Evolutionary conservation across 2,113 vertebrate genomes (phyloP), one percentile per base, ranked within the genome.

Genomic region (Hydrolagus affinis): DNA sequence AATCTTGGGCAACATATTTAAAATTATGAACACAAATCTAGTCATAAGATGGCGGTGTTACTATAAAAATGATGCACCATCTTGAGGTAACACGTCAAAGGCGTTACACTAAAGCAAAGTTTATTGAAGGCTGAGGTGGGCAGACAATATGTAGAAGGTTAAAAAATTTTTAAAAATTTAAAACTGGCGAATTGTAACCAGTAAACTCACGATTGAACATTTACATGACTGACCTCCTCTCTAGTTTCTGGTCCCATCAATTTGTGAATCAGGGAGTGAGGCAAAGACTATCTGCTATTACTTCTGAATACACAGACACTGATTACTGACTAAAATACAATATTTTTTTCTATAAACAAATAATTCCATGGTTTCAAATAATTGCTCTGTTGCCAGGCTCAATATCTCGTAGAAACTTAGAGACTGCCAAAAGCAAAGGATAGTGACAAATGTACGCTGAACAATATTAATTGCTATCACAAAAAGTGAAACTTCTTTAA

Each of bases 41-140:
- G 76, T 83, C 78, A 83, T 83, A 83, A 83, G 59, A 83, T 83
- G 78, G 78, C 59, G 78, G 66, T 83, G 32, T 64, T 83, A 66
- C 78, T 83, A 28, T 68, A 64, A 62, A 83, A 30, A 9, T 68
- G 25, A 32, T 68, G 78, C 17, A 83, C 19, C 77, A 83, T 83
- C 60, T 83, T 83, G 25, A 30, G 60, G 62, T 28, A 68, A 11
- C 64, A 83, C 78, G 28, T 28, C 62, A 21, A 83, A 83, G 66
- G 62, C 60, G 23, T 25, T 62, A 30, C 32, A 83, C 32, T 64
- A 17, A 21, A 32, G 17, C 12, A 21, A 17, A 17, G 14, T 66
- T 80, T 83, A 12, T 78, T 11, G 14, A 62, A 25, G 9, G 15
- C 25, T 83, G 25, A 83, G 66, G 60, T 56, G 32, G 66, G n/a